These are phyloP conservation scores for Machimus atricapillus DNA, from an alignment of 2,888 invertebrate species.

Conservation along the genomic window DNA sequence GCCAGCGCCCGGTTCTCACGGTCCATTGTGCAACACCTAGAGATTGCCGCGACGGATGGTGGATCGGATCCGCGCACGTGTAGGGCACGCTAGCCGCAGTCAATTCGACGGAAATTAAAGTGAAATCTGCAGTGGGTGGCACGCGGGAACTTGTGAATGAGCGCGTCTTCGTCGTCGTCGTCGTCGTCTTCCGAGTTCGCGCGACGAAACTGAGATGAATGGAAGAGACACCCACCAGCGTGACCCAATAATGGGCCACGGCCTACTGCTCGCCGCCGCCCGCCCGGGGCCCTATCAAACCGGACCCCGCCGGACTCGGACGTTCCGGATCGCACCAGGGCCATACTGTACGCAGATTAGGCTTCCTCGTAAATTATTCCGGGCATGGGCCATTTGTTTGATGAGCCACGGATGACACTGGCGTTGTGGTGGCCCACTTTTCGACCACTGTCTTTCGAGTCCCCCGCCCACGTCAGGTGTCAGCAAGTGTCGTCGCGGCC, in stretches of 20 bases:
- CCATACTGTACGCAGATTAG: not conserved
- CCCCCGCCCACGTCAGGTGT: constrained; percentile 17
- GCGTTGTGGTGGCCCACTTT: constrained; percentile 19
- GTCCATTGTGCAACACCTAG: constrained; percentile 21
- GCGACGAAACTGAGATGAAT: not conserved
- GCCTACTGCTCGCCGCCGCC: not conserved
- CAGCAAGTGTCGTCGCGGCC: constrained; percentile 4
- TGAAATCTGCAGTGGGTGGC: constrained; percentile 24
- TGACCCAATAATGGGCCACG: constrained; percentile 12
- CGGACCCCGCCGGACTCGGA: not conserved
- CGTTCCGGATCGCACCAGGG: not conserved
- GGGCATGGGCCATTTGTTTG: not conserved
- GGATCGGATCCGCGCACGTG: not conserved
- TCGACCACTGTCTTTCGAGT: constrained; percentile 13
- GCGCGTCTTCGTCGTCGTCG: too few species aligned
- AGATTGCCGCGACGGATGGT: not conserved
- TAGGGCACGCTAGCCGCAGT: not conserved
- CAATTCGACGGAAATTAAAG: not conserved
- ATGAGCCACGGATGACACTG: not conserved
- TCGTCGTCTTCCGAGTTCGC: not conserved
- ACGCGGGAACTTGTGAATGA: not conserved
- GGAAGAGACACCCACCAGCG: constrained; percentile 17
- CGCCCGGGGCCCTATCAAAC: not conserved
- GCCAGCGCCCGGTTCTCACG: constrained; percentile 2
- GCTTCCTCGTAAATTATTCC: constrained; percentile 15